Percentiles rank a stretch among this genome's conserved stretches.
These are phyloP conservation scores for Erebia ligea DNA, from an alignment of 2,888 invertebrate genomes.

Conservation along the genomic window DNA sequence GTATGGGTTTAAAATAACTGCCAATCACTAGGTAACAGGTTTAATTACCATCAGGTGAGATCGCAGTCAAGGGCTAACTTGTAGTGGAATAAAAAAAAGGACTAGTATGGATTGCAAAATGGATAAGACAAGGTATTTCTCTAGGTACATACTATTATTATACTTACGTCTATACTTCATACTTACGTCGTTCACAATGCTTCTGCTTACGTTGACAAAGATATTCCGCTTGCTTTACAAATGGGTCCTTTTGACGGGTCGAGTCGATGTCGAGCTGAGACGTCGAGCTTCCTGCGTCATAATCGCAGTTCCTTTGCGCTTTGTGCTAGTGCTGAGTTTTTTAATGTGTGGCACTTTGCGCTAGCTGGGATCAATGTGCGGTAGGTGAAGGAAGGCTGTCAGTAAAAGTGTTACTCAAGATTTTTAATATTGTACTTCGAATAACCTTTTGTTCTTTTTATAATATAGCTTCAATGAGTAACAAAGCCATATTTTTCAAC, in stretches of 20 bases:
- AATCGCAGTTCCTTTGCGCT: conserved; percentile 37
- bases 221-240: conserved; percentile 48
- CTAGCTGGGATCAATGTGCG: conserved; percentile 11
- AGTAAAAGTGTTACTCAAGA: background rate
- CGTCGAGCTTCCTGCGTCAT: conserved; percentile 52
- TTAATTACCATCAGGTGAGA: no score
- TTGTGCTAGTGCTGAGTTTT: conserved; percentile 31
- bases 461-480: no score
- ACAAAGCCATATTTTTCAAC: no score
- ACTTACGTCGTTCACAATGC: conserved; percentile 1
- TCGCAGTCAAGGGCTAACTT: no score
- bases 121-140: no score
- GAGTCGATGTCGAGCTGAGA: conserved; percentile 44
- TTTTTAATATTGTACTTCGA: no score
- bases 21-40: no score
- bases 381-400: background rate
- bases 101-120: no score
- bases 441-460: no score
- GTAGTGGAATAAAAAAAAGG: no score
- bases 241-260: conserved; percentile 51
- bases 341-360: conserved; percentile 31
- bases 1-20: no score
- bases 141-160: no score
- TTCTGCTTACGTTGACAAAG: conserved; percentile 47
- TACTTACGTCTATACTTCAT: background rate